Evolutionary conservation across 2,113 vertebrate genomes (phyloP).

Genomic region (Rhombomys opimus): DNA sequence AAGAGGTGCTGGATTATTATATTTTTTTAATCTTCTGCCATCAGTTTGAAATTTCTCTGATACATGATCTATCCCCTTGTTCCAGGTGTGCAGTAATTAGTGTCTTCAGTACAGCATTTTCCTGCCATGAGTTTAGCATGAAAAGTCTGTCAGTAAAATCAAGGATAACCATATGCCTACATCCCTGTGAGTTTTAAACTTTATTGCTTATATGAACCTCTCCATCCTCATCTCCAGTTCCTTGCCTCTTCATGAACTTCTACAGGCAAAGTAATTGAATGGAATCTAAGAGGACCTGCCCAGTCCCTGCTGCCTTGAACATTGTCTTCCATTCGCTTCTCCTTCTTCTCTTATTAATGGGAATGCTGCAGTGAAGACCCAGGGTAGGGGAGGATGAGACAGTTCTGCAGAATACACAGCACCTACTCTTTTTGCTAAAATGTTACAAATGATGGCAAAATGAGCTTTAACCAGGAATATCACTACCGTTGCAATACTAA

Average conservation of each 20-base stretch:
- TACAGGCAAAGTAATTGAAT: neutral
- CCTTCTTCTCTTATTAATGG: neutral
- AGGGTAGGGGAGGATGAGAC: neutral
- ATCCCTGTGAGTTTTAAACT: neutral
- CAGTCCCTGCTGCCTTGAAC: neutral
- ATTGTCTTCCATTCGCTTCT: neutral
- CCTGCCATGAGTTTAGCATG: neutral
- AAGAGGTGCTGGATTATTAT: neutral
- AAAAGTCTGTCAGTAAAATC: conserved; percentile 22
- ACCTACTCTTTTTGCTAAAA: neutral
- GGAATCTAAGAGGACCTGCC: neutral
- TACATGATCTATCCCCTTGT: neutral
- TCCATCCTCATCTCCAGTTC: neutral
- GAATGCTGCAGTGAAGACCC: neutral
- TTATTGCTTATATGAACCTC: neutral
- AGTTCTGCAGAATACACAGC: neutral
- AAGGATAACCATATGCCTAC: neutral
- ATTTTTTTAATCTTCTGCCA: neutral
- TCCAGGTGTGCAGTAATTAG: neutral
- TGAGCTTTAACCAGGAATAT: neutral
- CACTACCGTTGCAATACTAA: neutral
- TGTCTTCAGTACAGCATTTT: neutral
- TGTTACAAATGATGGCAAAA: neutral
- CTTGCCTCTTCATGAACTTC: neutral
- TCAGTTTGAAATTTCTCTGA: neutral